Evolutionary conservation across 2,797 vertebrate genomes (phyloP), one percentile per base, ranked within the genome.

Genomic region (Heterohyrax brucei): DNA sequence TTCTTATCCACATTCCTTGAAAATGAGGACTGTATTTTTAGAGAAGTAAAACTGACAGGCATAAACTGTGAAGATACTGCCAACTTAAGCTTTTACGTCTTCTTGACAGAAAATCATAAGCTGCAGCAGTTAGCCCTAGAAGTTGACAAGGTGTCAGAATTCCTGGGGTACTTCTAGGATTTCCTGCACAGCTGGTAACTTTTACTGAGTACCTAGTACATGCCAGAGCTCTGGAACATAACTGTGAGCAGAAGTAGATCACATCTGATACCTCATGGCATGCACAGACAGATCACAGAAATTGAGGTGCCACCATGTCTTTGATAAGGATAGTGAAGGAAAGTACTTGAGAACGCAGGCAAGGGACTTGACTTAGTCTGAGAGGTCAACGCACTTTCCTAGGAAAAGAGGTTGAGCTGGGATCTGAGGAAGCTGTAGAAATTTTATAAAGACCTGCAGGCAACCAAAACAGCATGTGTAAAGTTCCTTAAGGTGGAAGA

Each of bases 31-130:
- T 70, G 22, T 87, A 90, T 79, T 91, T 94, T 93, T 80, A 89
- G 62, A 94, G 86, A 93, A 73, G 56, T 46, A 72, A 68, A 78
- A 56, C 79, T 62, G 73, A 84, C 84, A 92, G 87, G 80, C 80
- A 87, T 83, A 77, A 77, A 21, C 87, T n/a, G 26, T 30, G 62
- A 94, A 64, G 64, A 89, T 72, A 21, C 72, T 30, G 50, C 76
- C 0, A 0, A 93, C 61, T 89, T 87, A 88, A 22, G 76, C 87
- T 95, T 94, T 96, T 77, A 85, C 87, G 96, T 94, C 77, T 46
- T 89, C 87, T 91, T 77, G 50, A 90, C 44, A 30, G 93, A 78
- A 91, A 84, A 68, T 59, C 62, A 18, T 44, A 70, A 94, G 39
- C 83, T 6, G 21, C 28, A 78, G 28, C 82, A 39, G 10, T 68